Evolutionary conservation across 2,797 vertebrate genomes (phyloP), one percentile per base, ranked within the genome.

Genomic region (Limosa lapponica): DNA sequence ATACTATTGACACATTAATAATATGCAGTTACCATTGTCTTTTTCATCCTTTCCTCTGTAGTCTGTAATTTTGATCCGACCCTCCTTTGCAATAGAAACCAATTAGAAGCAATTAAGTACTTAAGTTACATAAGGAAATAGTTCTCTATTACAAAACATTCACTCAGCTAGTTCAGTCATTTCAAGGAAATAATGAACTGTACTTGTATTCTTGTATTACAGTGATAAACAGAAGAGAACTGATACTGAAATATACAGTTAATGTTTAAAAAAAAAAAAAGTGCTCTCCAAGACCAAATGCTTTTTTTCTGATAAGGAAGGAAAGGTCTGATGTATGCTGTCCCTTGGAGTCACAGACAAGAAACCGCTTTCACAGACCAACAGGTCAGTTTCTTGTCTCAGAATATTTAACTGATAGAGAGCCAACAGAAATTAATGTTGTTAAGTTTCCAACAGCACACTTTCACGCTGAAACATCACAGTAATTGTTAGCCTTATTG

Each of bases 41-140:
- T 65, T 52, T 58, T 65, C 49, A n/a, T 44, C 16, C 57, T 70
- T 64, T 64, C 37, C 39, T 41, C 32, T 32, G 55, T 7, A 54
- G 25, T 43, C 77, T 36, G 32, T 28, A 59, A 19, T 27, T 85
- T 58, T 27, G 61, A 80, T 27, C 54, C 0, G 0, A 36, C 36
- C 22, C 23, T 90, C 62, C 39, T 77, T 55, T 77, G 48, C 66
- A 70, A 24, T 3, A 71, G 49, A 87, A 84, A 46, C 62, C 66
- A 89, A 79, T 78, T 30, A 93, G n/a, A 90, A 77, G 70, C 83
- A 87, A 86, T 89, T 89, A 91, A 90, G 87, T 30, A 23, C 77
- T 88, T 64, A n/a, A 28, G 17, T 95, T 91, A 87, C 88, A 82
- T 67, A 89, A 89, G 71, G 54, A 89, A 91, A 48, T 17, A 25